A percentile compares a stretch with the other conserved stretches of the same genome.
phyloP scores from a whole-genome alignment of 2,113 vertebrate species.

The Syngnathus typhle region DNA sequence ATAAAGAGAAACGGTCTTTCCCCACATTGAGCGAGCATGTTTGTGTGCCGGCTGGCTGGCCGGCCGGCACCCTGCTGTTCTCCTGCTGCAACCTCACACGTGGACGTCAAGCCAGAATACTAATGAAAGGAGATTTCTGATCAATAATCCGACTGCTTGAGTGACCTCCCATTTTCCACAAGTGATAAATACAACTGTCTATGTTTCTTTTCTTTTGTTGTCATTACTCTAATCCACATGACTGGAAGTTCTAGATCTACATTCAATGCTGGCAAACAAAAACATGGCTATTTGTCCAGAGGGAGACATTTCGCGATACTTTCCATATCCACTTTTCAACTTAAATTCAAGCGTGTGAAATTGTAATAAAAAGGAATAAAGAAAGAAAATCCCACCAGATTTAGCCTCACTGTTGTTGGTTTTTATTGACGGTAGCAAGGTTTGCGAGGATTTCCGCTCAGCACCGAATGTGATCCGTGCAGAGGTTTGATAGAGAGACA shows the following conservation, averaged over 20 bases:
- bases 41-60: neutral
- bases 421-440: conserved; percentile 36
- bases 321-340: conserved; percentile 38
- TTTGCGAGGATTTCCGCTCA: conserved; percentile 46
- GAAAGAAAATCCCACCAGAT: conserved; percentile 58
- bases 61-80: neutral
- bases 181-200: neutral
- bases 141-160: neutral
- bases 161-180: neutral
- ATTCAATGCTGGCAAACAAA: neutral
- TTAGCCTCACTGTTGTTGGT: conserved; percentile 21
- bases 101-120: neutral
- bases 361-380: conserved; percentile 48
- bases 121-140: neutral
- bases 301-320: conserved; percentile 8
- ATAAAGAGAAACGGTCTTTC: neutral
- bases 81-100: neutral
- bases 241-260: neutral
- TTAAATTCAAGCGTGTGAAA: conserved; percentile 27
- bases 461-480: conserved; percentile 46
- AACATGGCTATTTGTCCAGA: conserved; percentile 1
- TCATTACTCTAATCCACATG: neutral
- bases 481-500: conserved; percentile 43
- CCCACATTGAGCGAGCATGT: neutral
- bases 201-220: neutral